Evolutionary conservation across 2,797 vertebrate species (phyloP), one percentile per base, ranked within the genome.

Genomic region (Darevskia mixta): DNA sequence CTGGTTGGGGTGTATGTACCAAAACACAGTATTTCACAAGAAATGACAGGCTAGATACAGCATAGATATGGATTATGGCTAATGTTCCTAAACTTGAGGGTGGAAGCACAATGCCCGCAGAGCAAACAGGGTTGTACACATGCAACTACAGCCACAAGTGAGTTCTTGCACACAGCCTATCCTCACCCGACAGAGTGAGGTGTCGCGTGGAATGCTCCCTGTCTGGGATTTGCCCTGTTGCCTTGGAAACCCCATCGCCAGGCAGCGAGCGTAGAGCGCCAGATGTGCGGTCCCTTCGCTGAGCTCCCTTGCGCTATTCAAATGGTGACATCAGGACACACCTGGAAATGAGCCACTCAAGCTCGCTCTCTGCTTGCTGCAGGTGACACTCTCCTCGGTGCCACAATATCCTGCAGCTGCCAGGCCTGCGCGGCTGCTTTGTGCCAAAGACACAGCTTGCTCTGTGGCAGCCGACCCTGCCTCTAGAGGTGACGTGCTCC

Each of bases 381-480:
- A 2, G 38, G 25, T 2, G 58, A 35, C 3, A 2, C 55, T 10
- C 13, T 29, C 41, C 55, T 45, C 58, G 76, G 41, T 45, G 78
- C 66, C 35, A n/a, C 0, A 0, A 49, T 20, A 61, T 49, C 82
- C 45, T 71, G 71, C 69, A 66, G 55, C 15, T 0, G 79, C 20
- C 11, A 0, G 1, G 5, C 23, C 72, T 1, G 78, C 1, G 0
- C 27, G 45, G 35, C 18, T 20, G 79, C 23, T 32, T 55, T 73
- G 35, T 41, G 41, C 23, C 38, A 71, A 86, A 83, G 5, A 6
- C 27, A 27, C 64, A 49, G 20, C 49, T 23, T 18, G 32, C 35
- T n/a, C 25, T 79, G 58, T 55, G n/a, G 23, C 67, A 73, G 38
- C 55, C 10, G 7, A 43, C 49, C n/a, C 55, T 55, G 49, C n/a